A percentile compares a stretch with the other conserved stretches of the same genome.
These are phyloP conservation scores for Cercopithecus neglectus DNA, from an alignment of 2,797 vertebrate genomes.

Conservation along the genomic window DNA sequence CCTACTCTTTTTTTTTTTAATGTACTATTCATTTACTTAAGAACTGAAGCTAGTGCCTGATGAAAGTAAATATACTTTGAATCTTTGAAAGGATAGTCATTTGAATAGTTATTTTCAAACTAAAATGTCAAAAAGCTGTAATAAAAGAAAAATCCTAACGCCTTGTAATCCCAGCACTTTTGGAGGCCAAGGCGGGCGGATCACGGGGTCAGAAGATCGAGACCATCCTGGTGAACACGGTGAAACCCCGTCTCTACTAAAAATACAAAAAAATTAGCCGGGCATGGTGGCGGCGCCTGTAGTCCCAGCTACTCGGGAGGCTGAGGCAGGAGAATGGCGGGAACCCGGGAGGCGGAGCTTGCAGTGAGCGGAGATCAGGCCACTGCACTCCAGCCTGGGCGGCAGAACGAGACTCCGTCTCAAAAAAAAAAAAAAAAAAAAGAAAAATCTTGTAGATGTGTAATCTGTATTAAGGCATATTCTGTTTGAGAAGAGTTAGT, in stretches of 20 bases:
- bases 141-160: neutral
- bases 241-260: no score
- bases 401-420: no score
- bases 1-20: neutral
- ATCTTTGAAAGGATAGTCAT: neutral
- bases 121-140: neutral
- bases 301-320: no score
- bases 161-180: no score
- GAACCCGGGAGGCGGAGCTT: no score
- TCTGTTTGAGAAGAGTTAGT: neutral
- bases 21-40: neutral
- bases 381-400: no score
- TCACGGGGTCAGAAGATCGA: no score
- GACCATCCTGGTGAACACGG: no score
- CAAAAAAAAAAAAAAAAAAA: neutral
- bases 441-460: neutral
- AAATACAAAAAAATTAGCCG: no score
- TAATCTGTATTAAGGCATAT: neutral
- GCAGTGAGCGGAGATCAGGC: no score
- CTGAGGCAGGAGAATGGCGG: no score
- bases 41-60: neutral
- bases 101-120: neutral
- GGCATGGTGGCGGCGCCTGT: no score
- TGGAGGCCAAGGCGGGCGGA: accelerated
- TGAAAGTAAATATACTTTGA: neutral